phyloP scores from a whole-genome alignment of 2,888 invertebrate species.

The Tachina grossa region DNA sequence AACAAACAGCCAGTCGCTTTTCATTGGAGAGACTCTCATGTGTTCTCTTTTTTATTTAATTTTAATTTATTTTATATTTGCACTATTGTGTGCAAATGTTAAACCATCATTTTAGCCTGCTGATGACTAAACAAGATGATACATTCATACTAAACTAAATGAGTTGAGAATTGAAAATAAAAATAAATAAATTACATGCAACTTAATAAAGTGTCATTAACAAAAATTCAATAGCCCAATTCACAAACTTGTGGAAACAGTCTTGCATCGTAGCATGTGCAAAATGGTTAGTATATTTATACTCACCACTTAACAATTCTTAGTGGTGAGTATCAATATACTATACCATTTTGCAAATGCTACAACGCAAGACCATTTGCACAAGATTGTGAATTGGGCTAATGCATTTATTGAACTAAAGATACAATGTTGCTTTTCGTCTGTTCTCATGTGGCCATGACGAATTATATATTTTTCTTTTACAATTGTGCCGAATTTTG shows the following conservation, averaged over 20 bases:
- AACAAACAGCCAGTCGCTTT: constrained; percentile 19
- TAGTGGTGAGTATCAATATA: no score
- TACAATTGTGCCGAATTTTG: background rate
- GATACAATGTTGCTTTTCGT: background rate
- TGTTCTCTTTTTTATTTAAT: constrained; percentile 6
- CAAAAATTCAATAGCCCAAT: constrained; percentile 19
- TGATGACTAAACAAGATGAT: constrained; percentile 57
- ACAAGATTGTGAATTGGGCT: no score
- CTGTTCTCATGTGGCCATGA: background rate
- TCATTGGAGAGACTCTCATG: constrained; percentile 5
- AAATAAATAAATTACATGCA: constrained; percentile 35
- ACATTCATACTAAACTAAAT: constrained; percentile 23
- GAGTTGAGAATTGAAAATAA: constrained; percentile 29
- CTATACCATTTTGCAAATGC: no score
- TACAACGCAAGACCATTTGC: no score
- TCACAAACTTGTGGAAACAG: no score
- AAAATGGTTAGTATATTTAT: no score
- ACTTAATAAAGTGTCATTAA: constrained; percentile 41
- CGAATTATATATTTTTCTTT: constrained; percentile 6
- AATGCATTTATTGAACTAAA: background rate
- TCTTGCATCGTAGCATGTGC: no score
- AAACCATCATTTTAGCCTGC: constrained; percentile 48
- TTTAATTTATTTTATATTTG: background rate
- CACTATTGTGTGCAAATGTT: constrained; percentile 55
- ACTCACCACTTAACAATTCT: no score